A percentile compares a stretch with the other conserved stretches of the same genome.
Conservation (phyloP, 2,888 invertebrate genomes). For the Morpho helenor region DNA sequence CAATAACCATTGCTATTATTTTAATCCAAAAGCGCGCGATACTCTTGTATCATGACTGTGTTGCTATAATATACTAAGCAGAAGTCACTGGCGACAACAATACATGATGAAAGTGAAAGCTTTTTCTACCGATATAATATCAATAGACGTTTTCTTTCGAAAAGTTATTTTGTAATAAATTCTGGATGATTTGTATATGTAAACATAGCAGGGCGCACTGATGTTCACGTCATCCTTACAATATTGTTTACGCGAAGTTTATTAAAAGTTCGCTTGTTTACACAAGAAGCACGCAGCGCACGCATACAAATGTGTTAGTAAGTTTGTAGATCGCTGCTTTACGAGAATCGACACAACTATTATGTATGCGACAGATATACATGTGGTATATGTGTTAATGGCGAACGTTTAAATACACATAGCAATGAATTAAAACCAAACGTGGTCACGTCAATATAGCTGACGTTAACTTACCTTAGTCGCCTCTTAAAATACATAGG, state of each 20-base stretch:
- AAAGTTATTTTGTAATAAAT: background rate
- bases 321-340: constrained; percentile 9
- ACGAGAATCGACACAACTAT: constrained; percentile 11
- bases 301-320: constrained; percentile 32
- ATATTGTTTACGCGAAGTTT: constrained; percentile 49
- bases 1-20: too few species aligned
- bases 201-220: constrained; percentile 4
- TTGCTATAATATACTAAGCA: too few species aligned
- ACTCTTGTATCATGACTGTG: too few species aligned
- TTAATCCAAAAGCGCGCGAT: too few species aligned
- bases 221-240: constrained; percentile 24
- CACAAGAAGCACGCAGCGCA: constrained; percentile 54
- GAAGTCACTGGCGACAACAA: too few species aligned
- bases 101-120: too few species aligned
- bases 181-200: constrained; percentile 2
- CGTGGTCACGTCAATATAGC: too few species aligned
- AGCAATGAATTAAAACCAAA: too few species aligned
- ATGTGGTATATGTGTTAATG: constrained; percentile 1
- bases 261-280: constrained; percentile 59
- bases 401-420: background rate
- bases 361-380: constrained; percentile 6
- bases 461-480: too few species aligned
- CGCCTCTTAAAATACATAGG: too few species aligned
- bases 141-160: too few species aligned
- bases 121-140: too few species aligned